These are phyloP conservation scores for Drosophila takahashii DNA, from an alignment of 1,140 invertebrate genomes.

Conservation along the genomic window DNA sequence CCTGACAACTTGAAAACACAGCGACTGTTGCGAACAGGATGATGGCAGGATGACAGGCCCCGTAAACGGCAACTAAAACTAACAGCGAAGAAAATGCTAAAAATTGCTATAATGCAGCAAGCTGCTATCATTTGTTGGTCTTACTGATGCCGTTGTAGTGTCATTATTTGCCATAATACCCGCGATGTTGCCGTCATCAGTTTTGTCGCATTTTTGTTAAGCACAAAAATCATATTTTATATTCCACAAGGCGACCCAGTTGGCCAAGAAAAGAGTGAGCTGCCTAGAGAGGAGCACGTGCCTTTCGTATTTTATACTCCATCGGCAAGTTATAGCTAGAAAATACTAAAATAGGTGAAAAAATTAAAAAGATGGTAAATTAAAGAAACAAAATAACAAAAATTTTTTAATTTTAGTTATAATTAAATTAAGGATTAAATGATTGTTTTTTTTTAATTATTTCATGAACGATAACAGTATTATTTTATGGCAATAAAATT, in stretches of 20 bases:
- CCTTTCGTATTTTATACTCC: neutral
- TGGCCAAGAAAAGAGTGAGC: conserved; percentile 18
- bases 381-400: neutral
- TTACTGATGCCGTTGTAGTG: conserved; percentile 50
- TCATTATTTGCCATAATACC: conserved; percentile 74
- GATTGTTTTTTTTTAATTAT: too few species aligned
- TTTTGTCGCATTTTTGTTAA: conserved; percentile 76
- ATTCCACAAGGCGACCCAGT: conserved; percentile 40
- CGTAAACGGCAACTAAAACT: conserved; percentile 19
- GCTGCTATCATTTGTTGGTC: conserved; percentile 59
- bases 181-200: conserved; percentile 69
- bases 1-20: conserved; percentile 61
- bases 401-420: neutral
- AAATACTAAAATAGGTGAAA: neutral
- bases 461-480: too few species aligned
- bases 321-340: conserved; percentile 5
- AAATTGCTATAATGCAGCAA: conserved; percentile 62
- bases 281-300: conserved; percentile 10
- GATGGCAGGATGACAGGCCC: conserved; percentile 28
- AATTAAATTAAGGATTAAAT: too few species aligned
- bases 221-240: conserved; percentile 72
- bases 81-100: conserved; percentile 23
- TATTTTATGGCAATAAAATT: too few species aligned
- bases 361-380: too few species aligned
- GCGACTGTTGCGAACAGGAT: conserved; percentile 33